Conservation (phyloP, 2,888 invertebrate species). For the Apodemia mormo region DNA sequence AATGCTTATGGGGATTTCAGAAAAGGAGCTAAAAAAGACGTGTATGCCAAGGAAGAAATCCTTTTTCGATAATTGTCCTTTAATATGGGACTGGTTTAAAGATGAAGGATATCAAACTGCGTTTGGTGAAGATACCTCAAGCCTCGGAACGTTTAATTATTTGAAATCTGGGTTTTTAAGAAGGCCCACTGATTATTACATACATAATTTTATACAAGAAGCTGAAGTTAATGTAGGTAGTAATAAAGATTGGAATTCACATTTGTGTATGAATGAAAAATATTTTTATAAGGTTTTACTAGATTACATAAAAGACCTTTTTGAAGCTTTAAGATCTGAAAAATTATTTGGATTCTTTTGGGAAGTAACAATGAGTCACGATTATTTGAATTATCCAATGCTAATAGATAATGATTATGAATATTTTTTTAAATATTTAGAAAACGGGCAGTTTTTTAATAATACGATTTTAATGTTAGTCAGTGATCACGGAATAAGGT, state of each 20-base stretch:
- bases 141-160: slow-evolving; percentile 88
- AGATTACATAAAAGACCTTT: slow-evolving; percentile 84
- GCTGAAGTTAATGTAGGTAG: slow-evolving; percentile 81
- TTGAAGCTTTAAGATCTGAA: slow-evolving; percentile 72
- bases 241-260: slow-evolving; percentile 79
- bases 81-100: slow-evolving; percentile 90
- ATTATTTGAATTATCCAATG: slow-evolving; percentile 87
- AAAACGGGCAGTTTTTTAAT: slow-evolving; percentile 75
- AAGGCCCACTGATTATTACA: slow-evolving; percentile 91
- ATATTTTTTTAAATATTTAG: slow-evolving; percentile 76
- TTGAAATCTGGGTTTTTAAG: slow-evolving; percentile 85
- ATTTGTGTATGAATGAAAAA: slow-evolving; percentile 84
- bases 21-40: slow-evolving; percentile 77
- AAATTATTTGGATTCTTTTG: slow-evolving; percentile 91
- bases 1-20: slow-evolving; percentile 86
- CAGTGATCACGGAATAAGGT: slow-evolving; percentile 94
- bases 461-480: slow-evolving; percentile 86
- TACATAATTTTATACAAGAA: slow-evolving; percentile 85
- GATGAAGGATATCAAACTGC: slow-evolving; percentile 86
- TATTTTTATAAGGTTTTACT: slow-evolving; percentile 85
- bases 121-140: slow-evolving; percentile 89
- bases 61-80: slow-evolving; percentile 86
- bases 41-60: slow-evolving; percentile 80
- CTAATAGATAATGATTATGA: slow-evolving; percentile 85
- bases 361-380: slow-evolving; percentile 90